Evolutionary conservation across 2,113 vertebrate species (phyloP), one percentile per base, ranked within the genome.

Genomic region (Taurulus bubalis): DNA sequence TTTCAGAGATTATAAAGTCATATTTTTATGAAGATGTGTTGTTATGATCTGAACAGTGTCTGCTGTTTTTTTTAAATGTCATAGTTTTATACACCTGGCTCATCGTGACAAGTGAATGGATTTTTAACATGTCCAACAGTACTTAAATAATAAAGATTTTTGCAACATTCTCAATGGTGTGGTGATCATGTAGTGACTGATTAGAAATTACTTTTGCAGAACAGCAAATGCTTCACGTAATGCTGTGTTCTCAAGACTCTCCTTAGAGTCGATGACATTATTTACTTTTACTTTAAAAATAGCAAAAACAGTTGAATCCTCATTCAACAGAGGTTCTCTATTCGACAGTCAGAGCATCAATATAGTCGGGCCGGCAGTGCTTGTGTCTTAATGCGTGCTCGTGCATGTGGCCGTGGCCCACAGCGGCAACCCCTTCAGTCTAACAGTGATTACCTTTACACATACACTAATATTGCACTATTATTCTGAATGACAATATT

Each of bases 41-140:
- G 12, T 5, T 11, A 42, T 77, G 69, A 58, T 86, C 47, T 65
- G 56, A 85, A 77, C 18, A 10, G 51, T 70, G 38, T 77, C 11
- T 20, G 9, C 74, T 70, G 51, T 79, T 82, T 71, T 72, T 79
- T 70, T 2, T 68, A 30, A 78, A 79, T 84, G 68, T 63, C 71
- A 77, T 81, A 82, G 49, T 78, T 81, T 83, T 87, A 77, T 85
- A 87, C 49, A 74, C 62, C 60, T 71, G 47, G 65, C 82, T 68
- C 42, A 36, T 86, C 22, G 30, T 65, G 40, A 45, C 67, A 71
- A 69, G 22, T 66, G 28, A 82, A 40, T 71, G 12, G 30, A 47
- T 55, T 79, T 80, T 85, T 89, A 91, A 90, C 83, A 75, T 82
- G 70, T 80, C 68, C 69, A 77, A 63, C 12, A 45, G 20, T 53